These are phyloP conservation scores for Onchidella celtica DNA, from an alignment of 2,888 invertebrate genomes.

Conservation along the genomic window DNA sequence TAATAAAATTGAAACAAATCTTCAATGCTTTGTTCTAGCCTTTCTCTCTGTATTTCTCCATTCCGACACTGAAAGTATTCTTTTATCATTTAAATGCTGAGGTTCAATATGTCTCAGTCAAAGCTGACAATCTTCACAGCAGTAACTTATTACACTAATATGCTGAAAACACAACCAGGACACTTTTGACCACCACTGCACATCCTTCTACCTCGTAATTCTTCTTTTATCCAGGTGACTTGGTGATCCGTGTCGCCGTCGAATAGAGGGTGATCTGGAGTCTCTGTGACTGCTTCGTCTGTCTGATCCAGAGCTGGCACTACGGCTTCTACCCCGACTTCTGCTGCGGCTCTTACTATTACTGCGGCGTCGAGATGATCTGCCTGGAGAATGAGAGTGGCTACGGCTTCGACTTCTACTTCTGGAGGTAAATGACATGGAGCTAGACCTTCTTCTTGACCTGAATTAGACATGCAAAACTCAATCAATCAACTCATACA, in stretches of 20 bases:
- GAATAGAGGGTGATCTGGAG: conserved; percentile 86
- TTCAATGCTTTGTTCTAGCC: no score
- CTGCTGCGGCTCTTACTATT: conserved; percentile 17
- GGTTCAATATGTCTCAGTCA: no score
- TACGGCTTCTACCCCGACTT: conserved; percentile 42
- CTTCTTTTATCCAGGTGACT: conserved; percentile 95
- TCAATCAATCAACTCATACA: neutral
- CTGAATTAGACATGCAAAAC: neutral
- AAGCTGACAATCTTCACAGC: no score
- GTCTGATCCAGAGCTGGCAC: conserved; percentile 24
- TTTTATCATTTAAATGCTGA: no score
- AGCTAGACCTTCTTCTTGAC: conserved; percentile 15
- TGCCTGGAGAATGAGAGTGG: conserved; percentile 44
- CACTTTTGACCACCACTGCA: neutral
- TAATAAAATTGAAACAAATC: no score
- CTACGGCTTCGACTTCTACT: conserved; percentile 54
- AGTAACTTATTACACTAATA: no score
- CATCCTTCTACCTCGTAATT: conserved; percentile 90
- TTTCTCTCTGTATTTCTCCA: no score
- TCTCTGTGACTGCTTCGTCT: conserved; percentile 58
- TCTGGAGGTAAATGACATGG: conserved; percentile 51
- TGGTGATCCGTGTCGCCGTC: conserved; percentile 94
- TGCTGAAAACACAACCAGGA: no score
- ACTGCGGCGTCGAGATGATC: conserved; percentile 20
- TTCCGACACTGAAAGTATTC: no score